Conservation (phyloP, 2,113 vertebrate genomes). For the Crotalus tigris region DNA sequence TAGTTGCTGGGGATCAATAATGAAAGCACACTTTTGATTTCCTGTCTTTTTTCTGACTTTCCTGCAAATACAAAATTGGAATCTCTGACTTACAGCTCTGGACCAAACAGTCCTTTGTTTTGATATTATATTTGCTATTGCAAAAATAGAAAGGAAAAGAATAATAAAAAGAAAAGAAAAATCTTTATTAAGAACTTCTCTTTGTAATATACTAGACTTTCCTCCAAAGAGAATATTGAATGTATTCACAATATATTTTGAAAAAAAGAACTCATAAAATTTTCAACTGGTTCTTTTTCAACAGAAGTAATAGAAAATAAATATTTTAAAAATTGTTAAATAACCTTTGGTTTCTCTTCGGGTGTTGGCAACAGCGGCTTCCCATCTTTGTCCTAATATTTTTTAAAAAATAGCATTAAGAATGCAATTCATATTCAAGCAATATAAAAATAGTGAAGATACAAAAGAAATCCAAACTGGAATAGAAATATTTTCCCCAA, state of each 20-base stretch:
- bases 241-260: neutral
- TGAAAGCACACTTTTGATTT: neutral
- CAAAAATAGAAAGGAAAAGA: neutral
- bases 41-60: neutral
- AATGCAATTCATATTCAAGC: neutral
- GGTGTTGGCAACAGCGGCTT: constrained; percentile 63
- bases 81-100: neutral
- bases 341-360: constrained; percentile 72
- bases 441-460: neutral
- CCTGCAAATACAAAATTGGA: neutral
- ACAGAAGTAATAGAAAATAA: neutral
- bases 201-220: neutral
- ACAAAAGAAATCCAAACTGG: neutral
- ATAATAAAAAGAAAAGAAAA: neutral
- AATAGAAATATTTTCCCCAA: neutral
- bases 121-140: neutral
- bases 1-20: neutral
- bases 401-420: constrained; percentile 16
- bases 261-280: neutral
- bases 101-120: neutral
- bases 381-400: constrained; percentile 70
- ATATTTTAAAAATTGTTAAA: constrained; percentile 8
- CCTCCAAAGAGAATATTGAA: neutral
- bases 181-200: neutral
- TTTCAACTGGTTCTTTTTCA: neutral